phyloP scores from a whole-genome alignment of 2,113 vertebrate genomes.

The Toxotes chatareus region DNA sequence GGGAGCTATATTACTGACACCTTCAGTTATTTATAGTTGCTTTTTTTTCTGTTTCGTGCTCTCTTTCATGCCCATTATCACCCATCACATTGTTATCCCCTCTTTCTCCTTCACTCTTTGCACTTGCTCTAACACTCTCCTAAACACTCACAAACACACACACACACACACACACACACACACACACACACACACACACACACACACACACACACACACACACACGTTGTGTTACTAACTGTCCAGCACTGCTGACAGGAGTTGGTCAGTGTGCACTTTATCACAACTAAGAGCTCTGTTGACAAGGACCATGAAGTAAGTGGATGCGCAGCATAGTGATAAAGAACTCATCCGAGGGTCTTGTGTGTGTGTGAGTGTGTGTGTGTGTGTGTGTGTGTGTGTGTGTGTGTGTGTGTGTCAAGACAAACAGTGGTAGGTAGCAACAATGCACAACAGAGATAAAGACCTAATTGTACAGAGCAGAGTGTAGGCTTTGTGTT shows the following conservation, averaged over 20 bases:
- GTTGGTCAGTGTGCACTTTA: constrained; percentile 62
- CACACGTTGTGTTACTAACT: constrained; percentile 35
- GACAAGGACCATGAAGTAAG: constrained; percentile 47
- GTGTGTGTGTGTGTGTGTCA: constrained; percentile 22
- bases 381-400: constrained; percentile 14
- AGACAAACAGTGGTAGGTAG: constrained; percentile 55
- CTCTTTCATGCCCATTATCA: constrained; percentile 48
- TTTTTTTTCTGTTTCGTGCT: constrained; percentile 42
- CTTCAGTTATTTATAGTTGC: constrained; percentile 63
- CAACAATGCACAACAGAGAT: constrained; percentile 63
- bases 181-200: background rate
- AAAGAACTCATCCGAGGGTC: constrained; percentile 50
- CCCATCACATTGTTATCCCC: constrained; percentile 33
- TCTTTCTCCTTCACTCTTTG: constrained; percentile 47
- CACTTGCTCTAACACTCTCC: constrained; percentile 9
- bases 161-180: background rate
- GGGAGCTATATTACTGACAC: constrained; percentile 33
- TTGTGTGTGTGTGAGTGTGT: constrained; percentile 32
- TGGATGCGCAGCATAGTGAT: constrained; percentile 45
- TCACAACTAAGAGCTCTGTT: constrained; percentile 76
- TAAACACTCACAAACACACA: background rate
- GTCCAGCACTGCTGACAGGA: constrained; percentile 73
- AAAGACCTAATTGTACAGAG: constrained; percentile 56
- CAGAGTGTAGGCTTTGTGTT: constrained; percentile 43
- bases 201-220: constrained; percentile 11